phyloP scores from a whole-genome alignment of 2,888 invertebrate genomes.

The Myopa testacea region DNA sequence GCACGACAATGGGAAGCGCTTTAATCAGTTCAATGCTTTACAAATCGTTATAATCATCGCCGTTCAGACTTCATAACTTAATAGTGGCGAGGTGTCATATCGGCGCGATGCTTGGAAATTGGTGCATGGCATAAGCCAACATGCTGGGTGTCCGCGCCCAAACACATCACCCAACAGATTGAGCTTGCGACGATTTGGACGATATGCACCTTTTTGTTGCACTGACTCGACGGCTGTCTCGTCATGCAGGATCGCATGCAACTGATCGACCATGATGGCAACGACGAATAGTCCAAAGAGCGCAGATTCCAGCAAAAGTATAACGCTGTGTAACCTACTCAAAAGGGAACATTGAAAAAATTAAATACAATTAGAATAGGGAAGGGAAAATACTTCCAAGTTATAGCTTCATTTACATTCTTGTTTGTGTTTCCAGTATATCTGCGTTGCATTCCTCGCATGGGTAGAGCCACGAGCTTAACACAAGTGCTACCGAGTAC shows the following conservation, averaged over 20 bases:
- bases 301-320: conserved; percentile 82
- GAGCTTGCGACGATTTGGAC: conserved; percentile 75
- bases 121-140: conserved; percentile 81
- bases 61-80: conserved; percentile 66
- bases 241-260: conserved; percentile 85
- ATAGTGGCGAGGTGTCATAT: conserved; percentile 63
- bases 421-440: conserved; percentile 76
- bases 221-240: conserved; percentile 87
- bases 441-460: conserved; percentile 76
- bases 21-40: conserved; percentile 9
- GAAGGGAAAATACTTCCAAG: neutral
- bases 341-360: neutral
- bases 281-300: conserved; percentile 90
- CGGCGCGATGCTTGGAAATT: conserved; percentile 67
- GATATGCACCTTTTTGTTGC: conserved; percentile 75
- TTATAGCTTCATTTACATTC: conserved; percentile 73
- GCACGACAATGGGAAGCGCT: neutral
- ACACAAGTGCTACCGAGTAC: conserved; percentile 78
- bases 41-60: neutral
- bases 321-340: conserved; percentile 83
- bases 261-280: conserved; percentile 87
- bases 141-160: conserved; percentile 78
- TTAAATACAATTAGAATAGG: neutral
- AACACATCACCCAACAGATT: conserved; percentile 81
- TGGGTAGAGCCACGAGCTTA: conserved; percentile 79